phyloP scores from a whole-genome alignment of 2,797 vertebrate genomes.

The Odontamblyopus rebecca region DNA sequence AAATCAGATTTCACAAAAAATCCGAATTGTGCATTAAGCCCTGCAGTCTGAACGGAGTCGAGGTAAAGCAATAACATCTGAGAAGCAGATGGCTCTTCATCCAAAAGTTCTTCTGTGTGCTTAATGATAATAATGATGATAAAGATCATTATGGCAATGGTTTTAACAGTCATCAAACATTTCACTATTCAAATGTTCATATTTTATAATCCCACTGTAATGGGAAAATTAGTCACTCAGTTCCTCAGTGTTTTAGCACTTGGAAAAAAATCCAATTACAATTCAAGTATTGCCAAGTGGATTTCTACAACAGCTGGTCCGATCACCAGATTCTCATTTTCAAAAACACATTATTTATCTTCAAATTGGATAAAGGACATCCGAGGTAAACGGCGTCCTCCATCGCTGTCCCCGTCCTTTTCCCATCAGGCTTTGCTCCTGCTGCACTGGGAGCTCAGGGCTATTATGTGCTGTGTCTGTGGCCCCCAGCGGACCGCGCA shows the following conservation, averaged over 20 bases:
- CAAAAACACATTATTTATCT: conserved; percentile 7
- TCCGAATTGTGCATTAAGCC: no score
- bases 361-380: not conserved
- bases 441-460: conserved; percentile 24
- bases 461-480: conserved; percentile 43
- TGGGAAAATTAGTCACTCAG: not conserved
- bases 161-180: no score
- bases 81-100: no score
- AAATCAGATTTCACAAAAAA: no score
- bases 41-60: no score
- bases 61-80: no score
- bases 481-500: conserved; percentile 26
- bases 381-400: conserved; percentile 19
- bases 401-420: conserved; percentile 20
- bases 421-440: conserved; percentile 38
- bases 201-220: not conserved
- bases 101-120: no score
- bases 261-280: not conserved
- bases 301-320: not conserved
- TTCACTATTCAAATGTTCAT: no score
- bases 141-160: no score
- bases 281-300: not conserved
- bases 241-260: not conserved
- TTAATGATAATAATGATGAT: no score
- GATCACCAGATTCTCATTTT: not conserved